Evolutionary conservation across 2,113 vertebrate genomes (phyloP), one percentile per base, ranked within the genome.

Genomic region (Gadus macrocephalus): DNA sequence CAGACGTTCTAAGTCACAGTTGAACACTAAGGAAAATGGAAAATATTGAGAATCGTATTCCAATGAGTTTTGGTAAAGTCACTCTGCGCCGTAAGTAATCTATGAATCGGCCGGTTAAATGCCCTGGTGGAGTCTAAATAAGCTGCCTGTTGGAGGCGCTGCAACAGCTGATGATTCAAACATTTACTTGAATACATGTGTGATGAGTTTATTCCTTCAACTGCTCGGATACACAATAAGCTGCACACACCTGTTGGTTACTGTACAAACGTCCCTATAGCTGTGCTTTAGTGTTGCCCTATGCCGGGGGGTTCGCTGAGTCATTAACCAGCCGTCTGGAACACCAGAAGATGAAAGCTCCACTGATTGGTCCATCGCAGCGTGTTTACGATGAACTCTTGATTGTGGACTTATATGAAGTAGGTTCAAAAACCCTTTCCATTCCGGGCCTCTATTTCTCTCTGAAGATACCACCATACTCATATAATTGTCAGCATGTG

Each of bases 331-430:
- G 81, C 73, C 74, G 64, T 74, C 73, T 75, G 67, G 69, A 77
- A 85, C 74, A 74, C 35, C 27, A 78, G 69, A 69, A 81, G 78
- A 85, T 85, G 80, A 84, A 89, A 85, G 83, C 83, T 75, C 53
- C 73, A 58, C 72, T 85, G 86, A 85, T 80, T 87, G 82, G 79
- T 75, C 67, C 65, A 49, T 82, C 78, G 78, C 80, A 85, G 80
- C 76, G 62, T 86, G 78, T 88, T 90, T 81, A 83, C 80, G 76
- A 69, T 82, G 82, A 56, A 78, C 70, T 80, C 6, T 64, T 78
- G 85, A 86, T 85, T 85, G 84, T 80, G 53, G 63, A 87, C 72
- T 83, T 83, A 79, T 84, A 73, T 77, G 88, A 86, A 49, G 71
- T 63, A 74, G 73, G 72, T 75, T 88, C 73, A 75, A 77, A 79